Conservation (phyloP, 2,113 vertebrate genomes). For the Psilopsiagon aymara region DNA sequence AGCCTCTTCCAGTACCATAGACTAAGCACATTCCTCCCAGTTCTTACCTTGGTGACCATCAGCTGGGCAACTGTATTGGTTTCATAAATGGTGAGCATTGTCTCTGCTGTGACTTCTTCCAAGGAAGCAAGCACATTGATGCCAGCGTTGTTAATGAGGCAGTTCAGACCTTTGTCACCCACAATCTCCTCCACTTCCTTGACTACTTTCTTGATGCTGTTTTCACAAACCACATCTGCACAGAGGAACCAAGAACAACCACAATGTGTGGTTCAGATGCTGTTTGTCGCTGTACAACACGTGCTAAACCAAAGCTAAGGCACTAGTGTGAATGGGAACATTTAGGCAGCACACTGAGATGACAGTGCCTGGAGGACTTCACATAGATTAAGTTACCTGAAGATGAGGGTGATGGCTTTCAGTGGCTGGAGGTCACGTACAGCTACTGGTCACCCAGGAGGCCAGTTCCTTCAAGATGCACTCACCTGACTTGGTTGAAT, state of each 20-base stretch:
- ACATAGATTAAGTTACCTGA: background rate
- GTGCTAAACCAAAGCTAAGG: background rate
- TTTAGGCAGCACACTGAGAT: background rate
- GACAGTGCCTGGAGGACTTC: background rate
- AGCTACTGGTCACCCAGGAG: background rate
- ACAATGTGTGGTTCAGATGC: background rate
- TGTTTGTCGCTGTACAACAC: fast-evolving
- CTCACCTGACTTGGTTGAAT: background rate
- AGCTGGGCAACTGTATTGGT: slow-evolving; percentile 76
- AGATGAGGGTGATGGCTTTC: background rate
- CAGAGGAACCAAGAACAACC: background rate
- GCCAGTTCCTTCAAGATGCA: background rate
- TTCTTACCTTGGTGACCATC: slow-evolving; percentile 72
- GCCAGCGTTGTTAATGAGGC: slow-evolving; percentile 79
- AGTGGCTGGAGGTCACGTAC: background rate
- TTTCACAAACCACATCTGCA: slow-evolving; percentile 54
- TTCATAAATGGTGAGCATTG: slow-evolving; percentile 74
- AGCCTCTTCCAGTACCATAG: background rate
- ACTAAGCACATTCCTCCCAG: background rate
- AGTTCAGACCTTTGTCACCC: slow-evolving; percentile 73
- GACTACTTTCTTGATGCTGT: slow-evolving; percentile 73
- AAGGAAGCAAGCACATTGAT: slow-evolving; percentile 16
- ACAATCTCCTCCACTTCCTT: slow-evolving; percentile 66
- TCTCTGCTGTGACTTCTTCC: slow-evolving; percentile 62
- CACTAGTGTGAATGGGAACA: fast-evolving